Evolutionary conservation across 2,888 invertebrate species (phyloP).

Genomic region (Diarsia mendica): DNA sequence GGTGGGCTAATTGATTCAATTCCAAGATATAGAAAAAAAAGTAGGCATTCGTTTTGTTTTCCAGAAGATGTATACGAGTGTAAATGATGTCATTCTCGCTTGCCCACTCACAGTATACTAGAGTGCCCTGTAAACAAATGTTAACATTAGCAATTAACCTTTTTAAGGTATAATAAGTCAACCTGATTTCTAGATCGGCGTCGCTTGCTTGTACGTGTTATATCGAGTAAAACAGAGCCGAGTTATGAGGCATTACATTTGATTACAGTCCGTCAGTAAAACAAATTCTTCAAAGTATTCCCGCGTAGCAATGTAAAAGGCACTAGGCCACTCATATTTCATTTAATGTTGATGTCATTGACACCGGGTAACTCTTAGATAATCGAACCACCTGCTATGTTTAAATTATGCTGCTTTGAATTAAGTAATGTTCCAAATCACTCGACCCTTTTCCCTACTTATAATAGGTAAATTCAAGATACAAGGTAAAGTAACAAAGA

Average conservation of each 20-base stretch:
- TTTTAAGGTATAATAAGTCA: constrained; percentile 8
- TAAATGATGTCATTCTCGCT: constrained; percentile 34
- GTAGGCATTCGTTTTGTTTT: neutral
- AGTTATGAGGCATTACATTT: neutral
- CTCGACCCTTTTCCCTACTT: constrained; percentile 58
- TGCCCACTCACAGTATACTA: neutral
- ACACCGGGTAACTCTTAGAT: constrained; percentile 63
- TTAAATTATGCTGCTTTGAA: constrained; percentile 45
- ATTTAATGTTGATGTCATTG: constrained; percentile 69
- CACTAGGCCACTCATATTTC: constrained; percentile 68
- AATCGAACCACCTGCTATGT: constrained; percentile 51
- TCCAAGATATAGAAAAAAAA: constrained; percentile 18
- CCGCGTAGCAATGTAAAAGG: constrained; percentile 65
- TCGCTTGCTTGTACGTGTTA: neutral
- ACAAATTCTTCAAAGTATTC: constrained; percentile 23
- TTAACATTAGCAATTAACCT: constrained; percentile 9
- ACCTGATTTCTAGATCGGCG: neutral
- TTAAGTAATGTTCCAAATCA: constrained; percentile 59
- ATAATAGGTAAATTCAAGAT: constrained; percentile 20
- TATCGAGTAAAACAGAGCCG: neutral
- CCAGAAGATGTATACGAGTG: constrained; percentile 17
- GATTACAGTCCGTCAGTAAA: neutral
- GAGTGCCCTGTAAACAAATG: constrained; percentile 22
- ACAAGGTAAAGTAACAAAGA: constrained; percentile 37
- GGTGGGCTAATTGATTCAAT: constrained; percentile 30